A percentile compares a stretch with the other conserved stretches of the same genome.
phyloP scores from a whole-genome alignment of 2,888 invertebrate species.

The Augiades crinisus region DNA sequence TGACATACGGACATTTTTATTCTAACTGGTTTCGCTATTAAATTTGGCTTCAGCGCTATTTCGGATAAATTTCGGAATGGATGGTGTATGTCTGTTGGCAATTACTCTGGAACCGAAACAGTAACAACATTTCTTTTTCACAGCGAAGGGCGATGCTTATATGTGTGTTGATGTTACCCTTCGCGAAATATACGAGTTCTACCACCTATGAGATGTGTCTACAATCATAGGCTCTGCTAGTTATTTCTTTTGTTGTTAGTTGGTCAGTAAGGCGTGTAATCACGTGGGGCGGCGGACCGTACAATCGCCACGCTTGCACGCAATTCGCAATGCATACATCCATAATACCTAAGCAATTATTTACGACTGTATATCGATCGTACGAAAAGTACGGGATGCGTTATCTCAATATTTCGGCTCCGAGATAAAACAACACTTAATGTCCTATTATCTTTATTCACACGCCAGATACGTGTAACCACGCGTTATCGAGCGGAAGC shows the following conservation, averaged over 20 bases:
- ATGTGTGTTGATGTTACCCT: no score
- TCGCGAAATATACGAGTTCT: no score
- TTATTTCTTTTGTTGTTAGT: conserved; percentile 59
- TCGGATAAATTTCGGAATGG: no score
- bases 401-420: not conserved
- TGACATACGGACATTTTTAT: no score
- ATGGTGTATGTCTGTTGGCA: no score
- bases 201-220: conserved; percentile 4
- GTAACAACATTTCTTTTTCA: no score
- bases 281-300: conserved; percentile 60
- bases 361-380: conserved; percentile 22
- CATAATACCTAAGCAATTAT: conserved; percentile 27
- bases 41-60: no score
- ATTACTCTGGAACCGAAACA: no score
- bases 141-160: no score
- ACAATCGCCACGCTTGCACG: conserved; percentile 55
- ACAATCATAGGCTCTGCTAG: conserved; percentile 37
- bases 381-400: conserved; percentile 31
- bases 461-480: not conserved
- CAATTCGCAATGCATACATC: conserved; percentile 46
- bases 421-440: not conserved
- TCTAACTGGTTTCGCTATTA: no score
- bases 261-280: conserved; percentile 68
- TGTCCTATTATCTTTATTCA: not conserved
- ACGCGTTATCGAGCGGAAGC: no score